phyloP scores from a whole-genome alignment of 2,113 vertebrate genomes.

The Dolichallabes microphthalmus region DNA sequence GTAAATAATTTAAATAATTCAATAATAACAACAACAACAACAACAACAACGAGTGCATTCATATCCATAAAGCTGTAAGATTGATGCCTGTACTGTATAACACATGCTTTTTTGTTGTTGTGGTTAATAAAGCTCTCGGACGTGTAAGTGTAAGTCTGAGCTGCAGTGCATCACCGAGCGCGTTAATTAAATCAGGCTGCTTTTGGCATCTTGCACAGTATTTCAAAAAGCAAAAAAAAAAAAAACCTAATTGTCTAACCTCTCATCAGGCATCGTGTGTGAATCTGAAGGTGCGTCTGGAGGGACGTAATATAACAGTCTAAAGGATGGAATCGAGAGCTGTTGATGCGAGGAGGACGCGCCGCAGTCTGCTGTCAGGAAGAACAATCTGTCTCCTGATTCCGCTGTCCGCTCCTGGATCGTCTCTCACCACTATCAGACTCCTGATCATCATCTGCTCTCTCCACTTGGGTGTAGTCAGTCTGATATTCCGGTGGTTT shows the following conservation, averaged over 20 bases:
- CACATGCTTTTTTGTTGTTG: neutral
- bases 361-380: neutral
- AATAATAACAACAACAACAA: neutral
- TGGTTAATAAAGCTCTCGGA: neutral
- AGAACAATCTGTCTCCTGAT: slow-evolving; percentile 7
- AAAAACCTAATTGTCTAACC: neutral
- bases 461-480: neutral
- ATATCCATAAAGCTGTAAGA: neutral
- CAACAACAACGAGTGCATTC: neutral
- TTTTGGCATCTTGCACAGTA: neutral
- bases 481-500: neutral
- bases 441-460: neutral
- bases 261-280: neutral
- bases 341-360: too few relatives aligned
- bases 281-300: neutral
- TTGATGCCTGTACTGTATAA: neutral
- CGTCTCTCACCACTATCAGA: neutral
- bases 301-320: neutral
- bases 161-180: neutral
- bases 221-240: neutral
- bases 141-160: neutral
- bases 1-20: neutral
- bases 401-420: neutral
- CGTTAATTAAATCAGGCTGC: neutral
- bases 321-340: neutral